Conservation (phyloP, 2,888 invertebrate species). For the Allolobophora icterica region DNA sequence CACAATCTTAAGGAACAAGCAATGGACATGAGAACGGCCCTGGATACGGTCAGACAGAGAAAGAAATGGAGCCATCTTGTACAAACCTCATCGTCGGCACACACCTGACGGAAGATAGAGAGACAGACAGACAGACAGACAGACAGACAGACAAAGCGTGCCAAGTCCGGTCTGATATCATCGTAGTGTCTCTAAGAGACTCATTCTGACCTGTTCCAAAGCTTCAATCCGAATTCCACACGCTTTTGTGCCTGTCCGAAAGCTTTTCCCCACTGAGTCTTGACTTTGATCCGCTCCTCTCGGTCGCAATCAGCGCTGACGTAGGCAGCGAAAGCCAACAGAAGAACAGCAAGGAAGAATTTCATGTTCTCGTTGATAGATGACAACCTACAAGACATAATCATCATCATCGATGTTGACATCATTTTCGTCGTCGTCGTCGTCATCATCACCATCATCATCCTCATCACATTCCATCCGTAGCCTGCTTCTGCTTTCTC, state of each 20-base stretch:
- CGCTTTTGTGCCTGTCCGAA: neutral
- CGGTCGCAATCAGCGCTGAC: constrained; percentile 27
- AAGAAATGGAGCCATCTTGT: no score
- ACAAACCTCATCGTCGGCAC: no score
- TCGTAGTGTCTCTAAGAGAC: neutral
- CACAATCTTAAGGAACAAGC: no score
- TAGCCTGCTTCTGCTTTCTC: no score
- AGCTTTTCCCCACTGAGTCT: constrained; percentile 32
- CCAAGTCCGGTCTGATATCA: no score
- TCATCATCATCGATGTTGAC: neutral
- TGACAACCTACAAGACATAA: neutral
- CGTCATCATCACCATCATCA: neutral
- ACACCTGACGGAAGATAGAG: no score
- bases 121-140: no score
- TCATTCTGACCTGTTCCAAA: constrained; percentile 31
- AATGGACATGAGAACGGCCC: no score
- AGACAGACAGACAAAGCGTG: no score
- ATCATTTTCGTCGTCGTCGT: neutral
- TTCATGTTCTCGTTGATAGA: constrained; percentile 29
- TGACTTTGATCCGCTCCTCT: constrained; percentile 32
- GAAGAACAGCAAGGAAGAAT: constrained; percentile 23
- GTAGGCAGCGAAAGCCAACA: constrained; percentile 31
- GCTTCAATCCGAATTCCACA: constrained; percentile 3
- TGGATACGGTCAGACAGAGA: no score
- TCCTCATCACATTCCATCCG: neutral